Evolutionary conservation across 2,888 invertebrate genomes (phyloP).

Genomic region (Macroteleia sp.): DNA sequence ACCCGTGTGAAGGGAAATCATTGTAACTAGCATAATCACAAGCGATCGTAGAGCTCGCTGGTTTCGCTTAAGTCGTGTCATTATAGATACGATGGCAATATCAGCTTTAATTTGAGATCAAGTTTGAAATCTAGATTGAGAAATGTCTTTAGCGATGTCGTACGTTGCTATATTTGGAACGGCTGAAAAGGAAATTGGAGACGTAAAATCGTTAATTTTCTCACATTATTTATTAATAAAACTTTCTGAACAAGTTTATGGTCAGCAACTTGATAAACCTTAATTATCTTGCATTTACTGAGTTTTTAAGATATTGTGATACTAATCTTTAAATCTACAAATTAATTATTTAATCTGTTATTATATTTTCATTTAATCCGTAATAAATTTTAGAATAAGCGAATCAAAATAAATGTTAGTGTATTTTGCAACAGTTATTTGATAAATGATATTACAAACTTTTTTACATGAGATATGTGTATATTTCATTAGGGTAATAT

Average conservation of each 20-base stretch:
- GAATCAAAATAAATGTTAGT: no score
- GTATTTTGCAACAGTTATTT: no score
- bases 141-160: constrained; percentile 45
- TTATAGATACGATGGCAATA: constrained; percentile 62
- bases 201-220: background rate
- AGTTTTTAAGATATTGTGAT: no score
- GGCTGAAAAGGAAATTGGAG: constrained; percentile 7
- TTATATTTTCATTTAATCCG: no score
- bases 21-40: constrained; percentile 63
- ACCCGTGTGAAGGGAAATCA: constrained; percentile 49
- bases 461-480: no score
- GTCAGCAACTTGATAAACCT: no score
- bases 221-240: background rate
- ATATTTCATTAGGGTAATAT: no score
- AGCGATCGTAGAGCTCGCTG: constrained; percentile 60
- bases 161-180: constrained; percentile 5
- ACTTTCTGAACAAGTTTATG: no score
- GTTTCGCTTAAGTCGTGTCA: constrained; percentile 58
- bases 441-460: background rate
- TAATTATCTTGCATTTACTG: no score
- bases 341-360: no score
- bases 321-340: no score
- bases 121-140: constrained; percentile 55
- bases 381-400: no score
- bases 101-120: constrained; percentile 62